Base-by-base conservation (phyloP, 2,797 vertebrate species). In the Schizothorax lantsangensis region DNA sequence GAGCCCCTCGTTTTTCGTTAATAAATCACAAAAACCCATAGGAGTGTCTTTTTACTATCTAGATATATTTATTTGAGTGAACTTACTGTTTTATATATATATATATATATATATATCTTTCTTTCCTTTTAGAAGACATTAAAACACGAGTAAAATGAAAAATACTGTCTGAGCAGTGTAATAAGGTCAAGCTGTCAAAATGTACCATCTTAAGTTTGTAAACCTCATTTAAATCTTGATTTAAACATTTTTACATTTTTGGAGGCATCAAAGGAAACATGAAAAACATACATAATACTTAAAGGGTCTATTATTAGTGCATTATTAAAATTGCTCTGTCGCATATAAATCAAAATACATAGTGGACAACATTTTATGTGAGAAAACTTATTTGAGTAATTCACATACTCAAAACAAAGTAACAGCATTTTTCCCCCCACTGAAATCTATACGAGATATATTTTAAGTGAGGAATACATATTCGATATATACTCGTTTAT, bases 1-100 rank as follows among this genome's bases (percentile, higher is more conserved):
- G 93, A 95, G 93, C 96, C 97, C 93, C 95, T 96, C 94, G 95
- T 97, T 98, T 91, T 98, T 98, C 96, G 95, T 98, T 97, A 96
- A 98, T 98, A 98, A 97, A 97, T 94, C 91, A 92, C 84, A 91
- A 94, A 93, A 96, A 91, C 75, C 83, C 81, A 90, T 93, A 93
- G 36, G 49, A 62, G 54, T 90, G 88, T 88, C 62, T 88, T 79
- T 36, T 87, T 71, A 66, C 80, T 85, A 59, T 71, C 8, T 85
- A 45, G 17, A 38, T 36, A 11, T 23, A 69, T 90, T 68, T 84
- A 75, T 90, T 75, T 84, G 7, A 38, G 21, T 12, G 3, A 30
- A 57, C 11, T 75, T 79, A 26, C 38, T 81, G 11, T 66, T 38
- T 66, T 30, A 30, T 52, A 43, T 33, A 26, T 23, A 68, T 38